Conservation (phyloP, 2,888 invertebrate genomes). For the Zelleria hepariella region DNA sequence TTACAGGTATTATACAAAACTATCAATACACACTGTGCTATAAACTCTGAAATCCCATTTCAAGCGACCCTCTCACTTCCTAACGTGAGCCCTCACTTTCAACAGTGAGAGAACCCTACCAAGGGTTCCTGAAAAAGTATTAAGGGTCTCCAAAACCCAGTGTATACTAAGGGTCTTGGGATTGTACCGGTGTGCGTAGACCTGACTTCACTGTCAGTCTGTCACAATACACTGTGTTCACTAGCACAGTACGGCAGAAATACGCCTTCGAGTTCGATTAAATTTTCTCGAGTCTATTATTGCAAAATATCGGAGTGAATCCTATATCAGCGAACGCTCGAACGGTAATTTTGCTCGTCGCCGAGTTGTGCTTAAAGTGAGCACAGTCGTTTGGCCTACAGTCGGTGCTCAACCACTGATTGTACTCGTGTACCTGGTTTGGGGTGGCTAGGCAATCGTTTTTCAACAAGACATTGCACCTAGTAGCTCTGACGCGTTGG, state of each 20-base stretch:
- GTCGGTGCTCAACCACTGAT: constrained; percentile 55
- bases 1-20: neutral
- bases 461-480: constrained; percentile 68
- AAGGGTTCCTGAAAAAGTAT: neutral
- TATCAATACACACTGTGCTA: neutral
- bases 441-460: constrained; percentile 62
- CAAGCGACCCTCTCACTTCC: neutral
- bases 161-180: neutral
- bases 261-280: neutral
- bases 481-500: constrained; percentile 37
- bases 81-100: neutral
- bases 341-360: no score
- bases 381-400: constrained; percentile 31
- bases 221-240: neutral
- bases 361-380: neutral
- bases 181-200: neutral
- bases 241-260: neutral
- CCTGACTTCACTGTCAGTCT: neutral
- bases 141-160: neutral
- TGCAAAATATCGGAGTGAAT: no score
- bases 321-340: no score
- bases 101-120: neutral
- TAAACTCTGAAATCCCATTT: neutral
- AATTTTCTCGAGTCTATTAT: neutral
- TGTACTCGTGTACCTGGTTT: constrained; percentile 54